Percentiles rank a stretch among this genome's conserved stretches.
phyloP scores from a whole-genome alignment of 2,797 vertebrate genomes.

The Microctenopoma lineatum region DNA sequence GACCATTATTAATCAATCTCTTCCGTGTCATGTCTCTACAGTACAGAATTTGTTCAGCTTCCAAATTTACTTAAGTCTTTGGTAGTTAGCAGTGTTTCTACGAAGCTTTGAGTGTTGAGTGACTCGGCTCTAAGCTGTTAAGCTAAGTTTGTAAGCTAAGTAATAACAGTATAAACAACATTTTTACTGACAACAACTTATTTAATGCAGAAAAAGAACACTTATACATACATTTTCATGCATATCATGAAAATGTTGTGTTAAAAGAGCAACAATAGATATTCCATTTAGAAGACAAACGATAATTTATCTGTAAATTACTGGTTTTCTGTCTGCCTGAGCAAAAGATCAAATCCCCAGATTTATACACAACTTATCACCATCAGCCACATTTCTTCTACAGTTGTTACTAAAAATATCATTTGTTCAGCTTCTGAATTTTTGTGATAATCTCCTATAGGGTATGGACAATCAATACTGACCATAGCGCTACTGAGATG shows the following conservation, averaged over 20 bases:
- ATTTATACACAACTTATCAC: constrained; percentile 5
- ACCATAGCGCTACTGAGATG: constrained; percentile 39
- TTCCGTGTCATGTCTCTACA: no score
- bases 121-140: no score
- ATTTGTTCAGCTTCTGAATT: constrained; percentile 29
- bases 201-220: constrained; percentile 19
- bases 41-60: no score
- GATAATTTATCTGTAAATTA: constrained; percentile 27
- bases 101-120: no score
- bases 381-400: constrained; percentile 20
- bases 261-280: constrained; percentile 29
- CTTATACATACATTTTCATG: constrained; percentile 6
- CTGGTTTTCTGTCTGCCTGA: constrained; percentile 7
- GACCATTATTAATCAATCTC: no score
- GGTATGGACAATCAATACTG: constrained; percentile 43
- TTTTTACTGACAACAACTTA: not conserved
- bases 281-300: constrained; percentile 33
- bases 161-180: no score
- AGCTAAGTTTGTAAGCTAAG: no score
- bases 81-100: no score
- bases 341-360: constrained; percentile 2
- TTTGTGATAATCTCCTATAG: constrained; percentile 18
- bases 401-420: constrained; percentile 3
- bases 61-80: no score
- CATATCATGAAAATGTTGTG: constrained; percentile 5